Conservation (phyloP, 2,113 vertebrate genomes). For the Dipodomys merriami region DNA sequence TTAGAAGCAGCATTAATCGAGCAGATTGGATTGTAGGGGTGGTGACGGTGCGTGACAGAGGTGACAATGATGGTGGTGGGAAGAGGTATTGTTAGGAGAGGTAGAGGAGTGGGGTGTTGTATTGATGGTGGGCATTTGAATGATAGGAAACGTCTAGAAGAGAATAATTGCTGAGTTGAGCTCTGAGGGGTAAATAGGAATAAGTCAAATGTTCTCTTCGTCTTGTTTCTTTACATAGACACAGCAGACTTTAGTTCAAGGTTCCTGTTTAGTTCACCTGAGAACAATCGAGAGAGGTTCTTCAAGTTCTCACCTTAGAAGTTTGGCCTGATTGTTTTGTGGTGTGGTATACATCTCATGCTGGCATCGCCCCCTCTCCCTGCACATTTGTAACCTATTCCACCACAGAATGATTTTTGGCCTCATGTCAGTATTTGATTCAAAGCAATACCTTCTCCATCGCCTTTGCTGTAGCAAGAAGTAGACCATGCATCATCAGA, state of each 20-base stretch:
- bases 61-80: background rate
- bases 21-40: fast-evolving
- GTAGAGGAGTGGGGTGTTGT: background rate
- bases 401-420: slow-evolving; percentile 48
- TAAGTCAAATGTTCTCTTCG: background rate
- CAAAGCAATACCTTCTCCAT: slow-evolving; percentile 57
- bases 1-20: background rate
- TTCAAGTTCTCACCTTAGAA: background rate
- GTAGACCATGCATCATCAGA: slow-evolving; percentile 66
- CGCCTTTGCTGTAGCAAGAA: slow-evolving; percentile 52
- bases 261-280: background rate
- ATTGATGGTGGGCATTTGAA: background rate
- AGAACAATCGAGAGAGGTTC: background rate
- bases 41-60: background rate
- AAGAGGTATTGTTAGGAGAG: background rate
- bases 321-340: background rate
- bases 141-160: background rate
- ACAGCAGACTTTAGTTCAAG: background rate
- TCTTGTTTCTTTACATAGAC: background rate
- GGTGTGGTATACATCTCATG: background rate
- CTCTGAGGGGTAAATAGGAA: background rate
- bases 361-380: background rate
- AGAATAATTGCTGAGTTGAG: background rate
- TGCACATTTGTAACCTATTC: slow-evolving; percentile 4
- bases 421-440: slow-evolving; percentile 58